Evolutionary conservation across 2,113 vertebrate species (phyloP), one percentile per base, ranked within the genome.

Genomic region (Phalacrocorax aristotelis): DNA sequence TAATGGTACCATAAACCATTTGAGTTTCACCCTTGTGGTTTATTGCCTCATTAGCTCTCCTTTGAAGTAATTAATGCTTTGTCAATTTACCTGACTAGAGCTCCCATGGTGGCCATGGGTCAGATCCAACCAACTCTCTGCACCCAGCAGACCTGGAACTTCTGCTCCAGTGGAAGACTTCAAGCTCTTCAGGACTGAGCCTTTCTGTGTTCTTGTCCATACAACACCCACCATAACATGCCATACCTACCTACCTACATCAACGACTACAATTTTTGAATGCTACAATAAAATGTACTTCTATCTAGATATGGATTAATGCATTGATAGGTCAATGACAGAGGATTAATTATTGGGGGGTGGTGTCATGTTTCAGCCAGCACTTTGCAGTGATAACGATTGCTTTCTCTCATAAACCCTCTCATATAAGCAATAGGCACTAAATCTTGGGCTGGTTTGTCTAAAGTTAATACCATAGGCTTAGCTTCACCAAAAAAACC

Each of bases 31-130:
- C 78, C 88, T 90, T 87, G 95, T 69, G 71, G 91, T 86, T 97
- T 97, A 87, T 88, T 84, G 77, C 94, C 80, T 94, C 81, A 89
- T 94, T 95, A 91, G 91, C 68, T 97, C 19, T 60, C 85, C 80
- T 95, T 91, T 94, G 93, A 97, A 96, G 95, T 95, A 95, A 97
- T 94, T 86, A 96, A 95, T 95, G 92, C 76, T 82, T 91, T 94
- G 87, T 97, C 95, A 80, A 83, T 92, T 93, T 95, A 87, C 70
- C 38, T 94, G 94, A 77, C 42, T 75, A 86, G 94, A 80, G 77
- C 57, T 94, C 93, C 68, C 38, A 64, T 62, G 91, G 89, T 85
- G 91, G 87, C 94, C 93, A 58, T 77, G 91, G 94, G 96, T 91
- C 87, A 93, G 66, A 95, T 91, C 62, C 89, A 87, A 87, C 40